These are phyloP conservation scores for Leuctra nigra DNA, from an alignment of 2,888 invertebrate species.

Conservation along the genomic window DNA sequence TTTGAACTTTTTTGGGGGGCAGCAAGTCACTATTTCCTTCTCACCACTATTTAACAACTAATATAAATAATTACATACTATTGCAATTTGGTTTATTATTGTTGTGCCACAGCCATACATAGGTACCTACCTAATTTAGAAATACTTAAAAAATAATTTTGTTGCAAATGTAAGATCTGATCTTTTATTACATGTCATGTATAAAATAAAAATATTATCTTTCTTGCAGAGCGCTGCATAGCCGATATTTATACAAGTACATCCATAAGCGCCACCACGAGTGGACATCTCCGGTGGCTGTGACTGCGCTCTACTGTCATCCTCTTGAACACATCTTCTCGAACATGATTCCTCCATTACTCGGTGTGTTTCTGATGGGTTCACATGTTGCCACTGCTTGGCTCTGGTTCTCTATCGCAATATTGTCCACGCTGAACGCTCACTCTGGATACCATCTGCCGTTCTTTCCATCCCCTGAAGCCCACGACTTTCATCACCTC, in stretches of 20 bases:
- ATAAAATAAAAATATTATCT: too few species aligned
- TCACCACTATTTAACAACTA: too few species aligned
- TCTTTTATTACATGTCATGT: too few species aligned
- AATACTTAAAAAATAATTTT: too few species aligned
- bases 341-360: constrained; percentile 66
- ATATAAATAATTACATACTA: too few species aligned
- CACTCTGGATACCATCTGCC: constrained; percentile 84
- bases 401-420: constrained; percentile 75
- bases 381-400: constrained; percentile 70
- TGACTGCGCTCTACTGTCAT: constrained; percentile 73
- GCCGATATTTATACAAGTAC: constrained; percentile 64
- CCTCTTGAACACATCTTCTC: constrained; percentile 71
- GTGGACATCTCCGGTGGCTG: constrained; percentile 82
- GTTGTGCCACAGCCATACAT: too few species aligned
- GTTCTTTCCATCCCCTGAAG: constrained; percentile 77
- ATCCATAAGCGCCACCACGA: constrained; percentile 85
- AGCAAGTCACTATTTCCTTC: too few species aligned
- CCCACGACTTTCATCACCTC: constrained; percentile 81
- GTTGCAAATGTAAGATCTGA: too few species aligned
- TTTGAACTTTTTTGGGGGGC: too few species aligned
- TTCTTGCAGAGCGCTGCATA: constrained; percentile 65
- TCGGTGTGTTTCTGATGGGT: constrained; percentile 67
- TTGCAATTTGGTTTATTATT: too few species aligned
- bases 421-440: constrained; percentile 68
- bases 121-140: too few species aligned